A percentile compares a stretch with the other conserved stretches of the same genome.
Conservation (phyloP, 2,888 invertebrate genomes). For the Anthophora plumipes region DNA sequence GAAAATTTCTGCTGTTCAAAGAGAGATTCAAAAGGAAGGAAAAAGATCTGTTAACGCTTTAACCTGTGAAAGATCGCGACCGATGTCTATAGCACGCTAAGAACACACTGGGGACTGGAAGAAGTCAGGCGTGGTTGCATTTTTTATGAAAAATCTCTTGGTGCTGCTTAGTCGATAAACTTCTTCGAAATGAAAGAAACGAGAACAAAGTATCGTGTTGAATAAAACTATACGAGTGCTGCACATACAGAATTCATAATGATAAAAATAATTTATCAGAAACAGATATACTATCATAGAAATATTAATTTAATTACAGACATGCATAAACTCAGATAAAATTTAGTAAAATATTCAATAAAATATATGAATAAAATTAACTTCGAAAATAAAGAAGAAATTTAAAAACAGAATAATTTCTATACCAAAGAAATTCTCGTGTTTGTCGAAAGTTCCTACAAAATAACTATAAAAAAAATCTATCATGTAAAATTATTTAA, state of each 20-base stretch:
- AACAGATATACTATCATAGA: neutral
- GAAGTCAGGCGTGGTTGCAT: slow-evolving; percentile 2
- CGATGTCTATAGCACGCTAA: neutral
- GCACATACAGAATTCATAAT: neutral
- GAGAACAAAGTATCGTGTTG: neutral
- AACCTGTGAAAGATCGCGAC: neutral
- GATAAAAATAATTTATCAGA: neutral
- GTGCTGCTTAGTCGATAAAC: neutral
- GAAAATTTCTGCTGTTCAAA: neutral
- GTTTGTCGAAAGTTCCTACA: too few species aligned
- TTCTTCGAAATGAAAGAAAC: neutral
- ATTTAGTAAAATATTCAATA: too few species aligned
- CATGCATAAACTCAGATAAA: neutral
- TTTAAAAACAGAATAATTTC: too few species aligned
- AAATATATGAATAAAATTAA: too few species aligned
- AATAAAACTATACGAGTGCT: neutral
- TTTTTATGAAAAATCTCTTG: neutral
- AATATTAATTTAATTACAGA: neutral
- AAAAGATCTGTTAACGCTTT: slow-evolving; percentile 3
- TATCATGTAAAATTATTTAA: too few species aligned
- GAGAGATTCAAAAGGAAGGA: neutral
- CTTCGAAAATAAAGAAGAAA: too few species aligned
- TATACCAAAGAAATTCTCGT: too few species aligned
- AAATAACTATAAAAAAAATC: too few species aligned
- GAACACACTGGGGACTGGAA: neutral